These are phyloP conservation scores for Drosophila rubida DNA, from an alignment of 2,888 invertebrate species.

Conservation along the genomic window DNA sequence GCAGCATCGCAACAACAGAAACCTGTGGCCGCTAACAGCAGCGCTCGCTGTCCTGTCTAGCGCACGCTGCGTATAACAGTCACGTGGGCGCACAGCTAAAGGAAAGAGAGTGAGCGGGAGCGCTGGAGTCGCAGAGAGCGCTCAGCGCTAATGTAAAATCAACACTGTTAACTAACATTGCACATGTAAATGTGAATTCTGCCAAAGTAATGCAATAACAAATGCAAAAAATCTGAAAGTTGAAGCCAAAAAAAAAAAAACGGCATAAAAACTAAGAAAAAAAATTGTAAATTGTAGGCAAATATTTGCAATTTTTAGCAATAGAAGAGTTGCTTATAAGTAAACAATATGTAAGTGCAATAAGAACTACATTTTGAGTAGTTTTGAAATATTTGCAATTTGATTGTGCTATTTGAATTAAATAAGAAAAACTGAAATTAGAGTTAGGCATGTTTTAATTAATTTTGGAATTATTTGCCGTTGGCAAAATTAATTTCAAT, in stretches of 20 bases:
- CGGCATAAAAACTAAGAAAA: too few species aligned
- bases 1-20: constrained; percentile 53
- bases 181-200: constrained; percentile 12
- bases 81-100: constrained; percentile 35
- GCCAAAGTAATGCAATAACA: neutral
- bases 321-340: too few species aligned
- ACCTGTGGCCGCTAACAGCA: constrained; percentile 72
- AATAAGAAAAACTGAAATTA: neutral
- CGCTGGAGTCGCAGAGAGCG: constrained; percentile 3
- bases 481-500: neutral
- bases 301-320: too few species aligned
- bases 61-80: constrained; percentile 49
- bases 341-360: too few species aligned
- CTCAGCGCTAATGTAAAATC: constrained; percentile 1
- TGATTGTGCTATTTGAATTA: neutral
- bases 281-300: neutral
- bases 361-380: too few species aligned
- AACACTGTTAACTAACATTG: constrained; percentile 32
- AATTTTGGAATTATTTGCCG: neutral
- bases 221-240: neutral
- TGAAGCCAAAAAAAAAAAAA: neutral
- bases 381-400: neutral
- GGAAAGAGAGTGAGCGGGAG: constrained; percentile 3
- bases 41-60: constrained; percentile 38
- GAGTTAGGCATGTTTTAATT: neutral